Evolutionary conservation across 2,888 invertebrate genomes (phyloP).

Genomic region (Halictus quadricinctus): DNA sequence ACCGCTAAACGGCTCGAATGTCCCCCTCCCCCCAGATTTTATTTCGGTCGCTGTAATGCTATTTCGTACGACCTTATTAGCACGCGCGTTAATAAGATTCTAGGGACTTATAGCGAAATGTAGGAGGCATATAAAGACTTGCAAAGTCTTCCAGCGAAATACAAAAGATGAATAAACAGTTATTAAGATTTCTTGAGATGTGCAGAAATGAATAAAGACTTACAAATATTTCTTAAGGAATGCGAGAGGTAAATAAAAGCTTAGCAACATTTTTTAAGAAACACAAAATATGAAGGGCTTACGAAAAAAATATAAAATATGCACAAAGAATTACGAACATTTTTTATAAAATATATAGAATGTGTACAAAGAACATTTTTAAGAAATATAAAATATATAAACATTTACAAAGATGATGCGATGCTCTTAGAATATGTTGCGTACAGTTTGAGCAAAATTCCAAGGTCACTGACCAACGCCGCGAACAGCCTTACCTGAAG

Average conservation of each 20-base stretch:
- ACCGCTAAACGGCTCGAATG: constrained; percentile 18
- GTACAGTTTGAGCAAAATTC: background rate
- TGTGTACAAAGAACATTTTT: background rate
- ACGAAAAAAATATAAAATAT: background rate
- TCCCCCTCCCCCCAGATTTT: background rate
- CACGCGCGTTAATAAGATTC: background rate
- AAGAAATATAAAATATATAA: background rate
- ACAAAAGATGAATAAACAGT: no score
- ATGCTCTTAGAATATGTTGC: background rate
- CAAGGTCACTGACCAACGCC: background rate
- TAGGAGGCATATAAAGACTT: background rate
- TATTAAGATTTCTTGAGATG: no score
- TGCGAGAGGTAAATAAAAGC: no score
- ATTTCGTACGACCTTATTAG: background rate
- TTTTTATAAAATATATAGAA: background rate
- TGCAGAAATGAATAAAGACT: no score
- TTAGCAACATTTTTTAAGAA: no score
- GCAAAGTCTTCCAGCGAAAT: background rate
- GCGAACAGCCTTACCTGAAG: background rate
- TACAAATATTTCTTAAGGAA: no score
- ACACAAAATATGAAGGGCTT: background rate
- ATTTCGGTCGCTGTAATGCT: background rate
- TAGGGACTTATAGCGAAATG: no score
- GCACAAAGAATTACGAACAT: background rate
- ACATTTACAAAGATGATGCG: background rate